These are phyloP conservation scores for Thinocorus orbignyianus DNA, from an alignment of 2,113 vertebrate genomes.

Conservation along the genomic window DNA sequence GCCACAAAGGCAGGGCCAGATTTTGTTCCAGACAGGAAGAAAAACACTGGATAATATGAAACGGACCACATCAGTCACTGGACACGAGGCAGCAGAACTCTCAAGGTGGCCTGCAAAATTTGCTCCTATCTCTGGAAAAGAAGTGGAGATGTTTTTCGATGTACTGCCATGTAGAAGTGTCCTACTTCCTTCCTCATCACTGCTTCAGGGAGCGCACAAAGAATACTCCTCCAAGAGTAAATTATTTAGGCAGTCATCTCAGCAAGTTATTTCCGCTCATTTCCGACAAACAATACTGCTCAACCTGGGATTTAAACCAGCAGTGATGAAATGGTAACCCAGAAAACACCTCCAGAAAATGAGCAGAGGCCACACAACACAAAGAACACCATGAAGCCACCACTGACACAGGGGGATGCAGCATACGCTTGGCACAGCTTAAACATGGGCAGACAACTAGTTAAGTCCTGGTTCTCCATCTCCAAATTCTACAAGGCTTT, in stretches of 20 bases:
- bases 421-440: accelerated
- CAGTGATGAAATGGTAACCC: background rate
- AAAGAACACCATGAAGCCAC: background rate
- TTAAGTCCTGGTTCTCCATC: background rate
- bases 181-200: constrained; percentile 25
- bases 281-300: background rate
- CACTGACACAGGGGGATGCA: background rate
- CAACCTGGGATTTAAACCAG: constrained; percentile 28
- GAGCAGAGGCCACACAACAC: background rate
- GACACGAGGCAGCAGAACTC: background rate
- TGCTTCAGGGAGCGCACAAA: background rate
- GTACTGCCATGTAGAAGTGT: background rate
- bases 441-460: accelerated
- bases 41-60: constrained; percentile 3
- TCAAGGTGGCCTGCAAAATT: background rate
- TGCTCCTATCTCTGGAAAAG: background rate
- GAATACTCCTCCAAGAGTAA: constrained; percentile 16
- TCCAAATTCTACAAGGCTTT: background rate
- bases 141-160: background rate
- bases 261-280: constrained; percentile 32
- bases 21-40: background rate
- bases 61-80: background rate
- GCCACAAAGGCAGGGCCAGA: background rate
- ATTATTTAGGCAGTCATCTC: constrained; percentile 46
- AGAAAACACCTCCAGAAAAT: background rate